phyloP scores from a whole-genome alignment of 2,113 vertebrate species.

The Syngnathus typhle region DNA sequence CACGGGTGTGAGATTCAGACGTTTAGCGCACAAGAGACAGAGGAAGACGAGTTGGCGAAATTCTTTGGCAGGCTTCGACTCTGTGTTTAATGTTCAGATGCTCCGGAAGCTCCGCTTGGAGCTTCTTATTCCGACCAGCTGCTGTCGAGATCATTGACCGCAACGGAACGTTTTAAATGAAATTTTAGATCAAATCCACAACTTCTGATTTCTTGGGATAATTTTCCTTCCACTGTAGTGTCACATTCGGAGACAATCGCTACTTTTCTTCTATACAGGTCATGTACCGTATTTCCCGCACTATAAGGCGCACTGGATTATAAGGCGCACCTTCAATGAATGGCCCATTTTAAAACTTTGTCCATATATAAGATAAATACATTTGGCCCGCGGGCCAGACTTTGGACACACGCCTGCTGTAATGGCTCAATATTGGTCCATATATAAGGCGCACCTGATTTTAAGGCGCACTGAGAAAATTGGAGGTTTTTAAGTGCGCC shows the following conservation, averaged over 20 bases:
- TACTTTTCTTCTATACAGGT: not conserved
- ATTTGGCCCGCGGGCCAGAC: too few species aligned
- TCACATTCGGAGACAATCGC: not conserved
- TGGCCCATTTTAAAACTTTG: too few species aligned
- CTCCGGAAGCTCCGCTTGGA: conserved; percentile 34
- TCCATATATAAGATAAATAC: too few species aligned
- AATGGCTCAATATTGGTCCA: too few species aligned
- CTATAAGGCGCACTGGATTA: too few species aligned
- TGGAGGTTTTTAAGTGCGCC: too few species aligned
- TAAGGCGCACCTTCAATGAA: too few species aligned
- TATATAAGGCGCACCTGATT: too few species aligned
- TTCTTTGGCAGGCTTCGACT: conserved; percentile 38
- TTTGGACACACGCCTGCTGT: too few species aligned
- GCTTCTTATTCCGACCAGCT: conserved; percentile 38
- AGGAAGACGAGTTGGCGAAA: conserved; percentile 31
- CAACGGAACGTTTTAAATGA: conserved; percentile 5
- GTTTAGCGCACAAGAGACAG: conserved; percentile 9
- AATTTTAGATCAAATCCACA: not conserved
- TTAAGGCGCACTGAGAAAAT: too few species aligned
- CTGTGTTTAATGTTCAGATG: conserved; percentile 40
- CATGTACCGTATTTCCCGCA: not conserved
- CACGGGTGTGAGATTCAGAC: conserved; percentile 21
- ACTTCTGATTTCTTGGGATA: not conserved
- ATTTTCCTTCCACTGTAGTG: not conserved
- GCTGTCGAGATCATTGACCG: conserved; percentile 28